phyloP scores from a whole-genome alignment of 1,140 invertebrate genomes.

The Uloborus diversus region DNA sequence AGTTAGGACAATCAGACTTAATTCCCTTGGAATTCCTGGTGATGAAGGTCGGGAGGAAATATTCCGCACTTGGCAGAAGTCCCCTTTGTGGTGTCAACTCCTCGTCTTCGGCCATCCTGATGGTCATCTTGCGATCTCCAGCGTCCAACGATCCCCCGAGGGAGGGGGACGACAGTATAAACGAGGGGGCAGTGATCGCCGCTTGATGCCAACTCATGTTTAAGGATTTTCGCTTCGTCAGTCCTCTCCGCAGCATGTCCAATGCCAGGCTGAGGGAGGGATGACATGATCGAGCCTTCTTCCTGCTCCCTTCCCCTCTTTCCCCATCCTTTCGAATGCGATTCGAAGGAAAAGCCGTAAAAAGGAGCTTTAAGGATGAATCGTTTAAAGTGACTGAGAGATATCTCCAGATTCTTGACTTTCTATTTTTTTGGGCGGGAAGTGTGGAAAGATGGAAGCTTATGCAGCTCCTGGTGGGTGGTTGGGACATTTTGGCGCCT shows the following conservation, averaged over 20 bases:
- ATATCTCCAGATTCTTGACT: no score
- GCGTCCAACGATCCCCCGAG: not conserved
- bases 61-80: not conserved
- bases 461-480: no score
- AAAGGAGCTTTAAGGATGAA: conserved; percentile 24
- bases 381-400: conserved; percentile 28
- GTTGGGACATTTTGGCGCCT: no score
- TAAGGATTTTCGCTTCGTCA: conserved; percentile 47
- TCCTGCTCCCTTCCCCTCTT: not conserved
- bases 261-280: not conserved
- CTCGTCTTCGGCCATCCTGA: conserved; percentile 8
- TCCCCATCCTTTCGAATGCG: not conserved
- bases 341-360: conserved; percentile 6
- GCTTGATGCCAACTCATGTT: conserved; percentile 54
- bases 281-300: not conserved
- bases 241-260: not conserved
- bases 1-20: no score
- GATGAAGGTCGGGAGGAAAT: no score
- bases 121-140: conserved; percentile 36
- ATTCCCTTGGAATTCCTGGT: no score
- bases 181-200: conserved; percentile 28
- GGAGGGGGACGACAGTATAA: not conserved
- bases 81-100: conserved; percentile 5
- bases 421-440: no score
- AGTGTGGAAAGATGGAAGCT: no score